These are phyloP conservation scores for Frankliniella fusca DNA, from an alignment of 2,888 invertebrate species.

Conservation along the genomic window DNA sequence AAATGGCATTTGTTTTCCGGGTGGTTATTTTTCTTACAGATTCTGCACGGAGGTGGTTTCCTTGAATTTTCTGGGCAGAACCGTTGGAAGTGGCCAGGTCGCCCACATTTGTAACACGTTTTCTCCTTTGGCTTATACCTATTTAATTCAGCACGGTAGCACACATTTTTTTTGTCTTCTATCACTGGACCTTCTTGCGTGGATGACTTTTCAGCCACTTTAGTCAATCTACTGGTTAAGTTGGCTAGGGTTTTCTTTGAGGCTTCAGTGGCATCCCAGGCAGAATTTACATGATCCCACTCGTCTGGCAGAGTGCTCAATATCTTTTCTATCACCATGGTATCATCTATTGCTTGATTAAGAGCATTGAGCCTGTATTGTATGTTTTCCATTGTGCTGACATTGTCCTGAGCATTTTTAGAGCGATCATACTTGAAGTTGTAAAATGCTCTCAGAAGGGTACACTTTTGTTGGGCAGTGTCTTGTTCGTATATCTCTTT, in stretches of 20 bases:
- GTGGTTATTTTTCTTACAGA: not conserved
- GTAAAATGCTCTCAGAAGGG: too few species aligned
- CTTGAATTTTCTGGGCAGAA: not conserved
- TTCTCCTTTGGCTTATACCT: not conserved
- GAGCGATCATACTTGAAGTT: not conserved
- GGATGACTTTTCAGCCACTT: too few species aligned
- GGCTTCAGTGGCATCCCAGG: not conserved
- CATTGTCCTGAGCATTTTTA: not conserved
- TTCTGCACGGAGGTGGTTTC: too few species aligned
- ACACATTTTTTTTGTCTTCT: not conserved
- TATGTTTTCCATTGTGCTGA: not conserved
- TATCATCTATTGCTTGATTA: not conserved
- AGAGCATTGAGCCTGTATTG: not conserved
- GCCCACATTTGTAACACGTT: not conserved
- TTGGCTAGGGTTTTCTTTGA: not conserved
- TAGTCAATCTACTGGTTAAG: not conserved
- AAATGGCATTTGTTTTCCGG: not conserved
- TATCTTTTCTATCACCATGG: not conserved
- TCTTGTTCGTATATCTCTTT: too few species aligned
- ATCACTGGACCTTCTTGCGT: not conserved
- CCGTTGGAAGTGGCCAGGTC: not conserved
- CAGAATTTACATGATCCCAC: not conserved
- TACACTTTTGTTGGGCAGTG: too few species aligned
- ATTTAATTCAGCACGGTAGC: not conserved
- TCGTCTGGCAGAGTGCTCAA: not conserved